Percentiles rank a stretch among this genome's conserved stretches.
Evolutionary conservation across 2,888 invertebrate genomes (phyloP).

Genomic region (Phortica magna): DNA sequence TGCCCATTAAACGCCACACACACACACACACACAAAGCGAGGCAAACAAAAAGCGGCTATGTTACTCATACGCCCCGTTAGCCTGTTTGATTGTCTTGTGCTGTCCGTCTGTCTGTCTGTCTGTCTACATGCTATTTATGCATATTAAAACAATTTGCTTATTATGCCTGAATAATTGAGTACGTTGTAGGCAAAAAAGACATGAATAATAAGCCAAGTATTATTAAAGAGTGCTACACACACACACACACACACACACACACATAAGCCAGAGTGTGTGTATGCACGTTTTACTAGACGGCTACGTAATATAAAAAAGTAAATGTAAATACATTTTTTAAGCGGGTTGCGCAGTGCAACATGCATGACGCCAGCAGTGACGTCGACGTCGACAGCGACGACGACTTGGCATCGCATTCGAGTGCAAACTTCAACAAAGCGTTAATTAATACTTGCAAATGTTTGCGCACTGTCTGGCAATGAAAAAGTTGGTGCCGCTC

Average conservation of each 20-base stretch:
- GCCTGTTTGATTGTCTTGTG: slow-evolving; percentile 37
- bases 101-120: slow-evolving; percentile 59
- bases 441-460: slow-evolving; percentile 75
- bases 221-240: slow-evolving; percentile 41
- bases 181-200: slow-evolving; percentile 43
- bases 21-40: background rate
- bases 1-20: slow-evolving; percentile 7
- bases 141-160: slow-evolving; percentile 73
- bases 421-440: slow-evolving; percentile 71
- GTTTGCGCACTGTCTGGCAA: slow-evolving; percentile 74
- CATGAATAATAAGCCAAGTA: slow-evolving; percentile 32
- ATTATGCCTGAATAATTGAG: slow-evolving; percentile 72
- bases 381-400: background rate
- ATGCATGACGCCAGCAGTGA: background rate
- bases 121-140: slow-evolving; percentile 71
- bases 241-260: too few relatives aligned
- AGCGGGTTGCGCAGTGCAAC: background rate
- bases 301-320: slow-evolving; percentile 59
- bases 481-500: slow-evolving; percentile 64
- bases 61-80: background rate
- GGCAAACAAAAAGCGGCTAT: background rate
- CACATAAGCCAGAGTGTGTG: too few relatives aligned
- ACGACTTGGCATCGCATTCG: slow-evolving; percentile 55
- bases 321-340: slow-evolving; percentile 49
- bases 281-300: slow-evolving; percentile 45